phyloP scores from a whole-genome alignment of 2,113 vertebrate species.

The Oncorhynchus masou region DNA sequence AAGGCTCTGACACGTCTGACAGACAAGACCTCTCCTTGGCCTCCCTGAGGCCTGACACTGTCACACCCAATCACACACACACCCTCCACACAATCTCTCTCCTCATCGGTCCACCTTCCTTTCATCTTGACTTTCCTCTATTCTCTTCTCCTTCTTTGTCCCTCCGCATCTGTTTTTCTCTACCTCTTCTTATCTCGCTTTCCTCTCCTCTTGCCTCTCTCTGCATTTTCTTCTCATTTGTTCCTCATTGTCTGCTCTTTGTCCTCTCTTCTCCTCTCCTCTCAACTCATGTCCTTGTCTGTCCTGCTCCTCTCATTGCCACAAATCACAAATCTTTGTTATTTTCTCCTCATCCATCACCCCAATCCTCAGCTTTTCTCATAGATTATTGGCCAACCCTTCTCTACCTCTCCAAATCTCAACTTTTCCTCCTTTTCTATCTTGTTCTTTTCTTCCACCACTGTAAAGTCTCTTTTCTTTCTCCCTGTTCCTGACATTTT shows the following conservation, averaged over 20 bases:
- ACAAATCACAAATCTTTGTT: not conserved
- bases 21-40: no score
- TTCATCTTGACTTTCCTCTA: no score
- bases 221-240: not conserved
- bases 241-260: not conserved
- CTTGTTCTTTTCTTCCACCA: not conserved
- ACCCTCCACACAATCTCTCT: not conserved
- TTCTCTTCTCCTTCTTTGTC: not conserved
- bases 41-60: slow-evolving; percentile 77
- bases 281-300: no score
- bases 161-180: no score
- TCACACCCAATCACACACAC: slow-evolving; percentile 85
- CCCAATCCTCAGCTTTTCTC: no score
- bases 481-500: not conserved
- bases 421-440: no score
- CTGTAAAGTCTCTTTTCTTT: not conserved
- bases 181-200: not conserved
- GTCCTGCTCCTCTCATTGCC: not conserved
- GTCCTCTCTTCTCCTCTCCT: no score
- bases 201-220: slow-evolving; percentile 14
- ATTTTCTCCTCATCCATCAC: no score
- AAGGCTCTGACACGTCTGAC: no score
- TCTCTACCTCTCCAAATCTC: not conserved
- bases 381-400: not conserved
- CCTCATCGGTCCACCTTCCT: no score